Evolutionary conservation across 2,888 invertebrate genomes (phyloP).

Genomic region (Myopa tessellatipennis): DNA sequence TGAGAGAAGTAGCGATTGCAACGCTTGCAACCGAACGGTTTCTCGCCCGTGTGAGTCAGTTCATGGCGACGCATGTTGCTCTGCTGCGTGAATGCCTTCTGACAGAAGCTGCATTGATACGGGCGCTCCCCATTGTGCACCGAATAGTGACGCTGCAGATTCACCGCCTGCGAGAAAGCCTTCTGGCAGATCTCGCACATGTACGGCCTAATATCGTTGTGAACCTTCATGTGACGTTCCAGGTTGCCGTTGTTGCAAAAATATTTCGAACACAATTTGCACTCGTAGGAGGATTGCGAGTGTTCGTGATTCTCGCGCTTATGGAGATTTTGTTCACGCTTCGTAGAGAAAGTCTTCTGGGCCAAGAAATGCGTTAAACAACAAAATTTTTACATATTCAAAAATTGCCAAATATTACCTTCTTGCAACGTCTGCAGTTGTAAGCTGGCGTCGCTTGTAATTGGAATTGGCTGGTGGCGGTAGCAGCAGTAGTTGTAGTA

Average conservation of each 20-base stretch:
- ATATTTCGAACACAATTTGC: constrained; percentile 64
- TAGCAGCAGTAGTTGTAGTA: not conserved
- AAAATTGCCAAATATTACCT: constrained; percentile 40
- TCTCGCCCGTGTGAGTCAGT: constrained; percentile 67
- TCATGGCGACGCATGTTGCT: constrained; percentile 67
- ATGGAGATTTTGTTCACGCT: constrained; percentile 66
- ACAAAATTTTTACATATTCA: not conserved
- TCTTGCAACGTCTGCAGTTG: constrained; percentile 52
- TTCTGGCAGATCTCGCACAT: constrained; percentile 64
- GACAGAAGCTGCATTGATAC: constrained; percentile 64
- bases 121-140: constrained; percentile 67
- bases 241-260: constrained; percentile 67
- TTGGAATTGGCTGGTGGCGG: constrained; percentile 27
- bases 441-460: constrained; percentile 45
- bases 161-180: constrained; percentile 66
- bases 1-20: constrained; percentile 67
- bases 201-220: constrained; percentile 65
- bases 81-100: constrained; percentile 66
- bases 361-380: not conserved
- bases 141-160: constrained; percentile 65
- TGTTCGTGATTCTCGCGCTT: constrained; percentile 66
- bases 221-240: constrained; percentile 67
- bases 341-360: constrained; percentile 61
- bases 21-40: constrained; percentile 66
- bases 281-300: constrained; percentile 64